Percentiles rank a stretch among this genome's conserved stretches.
Conservation (phyloP, 64 coral and sea anemone species). For the Trachythela sp. region DNA sequence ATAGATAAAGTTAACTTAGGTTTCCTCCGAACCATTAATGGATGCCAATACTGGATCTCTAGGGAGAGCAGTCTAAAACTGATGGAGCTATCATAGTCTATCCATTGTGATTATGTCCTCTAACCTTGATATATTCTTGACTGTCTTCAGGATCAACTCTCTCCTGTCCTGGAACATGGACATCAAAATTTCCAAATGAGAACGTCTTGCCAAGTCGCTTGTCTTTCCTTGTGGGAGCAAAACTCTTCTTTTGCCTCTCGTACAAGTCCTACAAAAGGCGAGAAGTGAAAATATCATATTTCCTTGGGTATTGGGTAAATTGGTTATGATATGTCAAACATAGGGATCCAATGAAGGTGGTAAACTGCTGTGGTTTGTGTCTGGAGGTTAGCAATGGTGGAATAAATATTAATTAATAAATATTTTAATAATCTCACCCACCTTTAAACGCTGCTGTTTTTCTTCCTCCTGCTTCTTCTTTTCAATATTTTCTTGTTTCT, state of each 20-base stretch:
- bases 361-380: no score
- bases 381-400: no score
- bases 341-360: no score
- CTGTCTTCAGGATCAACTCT: not conserved
- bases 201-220: constrained; percentile 7
- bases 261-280: constrained; percentile 41
- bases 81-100: not conserved
- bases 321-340: not conserved
- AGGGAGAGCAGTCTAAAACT: not conserved
- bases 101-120: not conserved
- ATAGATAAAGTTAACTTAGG: no score
- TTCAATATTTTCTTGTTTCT: constrained; percentile 72
- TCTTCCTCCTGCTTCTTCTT: constrained; percentile 69
- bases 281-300: not conserved
- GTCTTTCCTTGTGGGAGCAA: constrained; percentile 20
- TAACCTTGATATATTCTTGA: not conserved
- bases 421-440: no score
- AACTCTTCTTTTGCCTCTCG: constrained; percentile 73
- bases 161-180: not conserved
- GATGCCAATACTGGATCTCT: not conserved
- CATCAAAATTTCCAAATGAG: not conserved
- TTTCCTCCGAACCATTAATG: no score
- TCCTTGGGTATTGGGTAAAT: no score
- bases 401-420: no score
- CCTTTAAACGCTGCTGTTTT: constrained; percentile 73